A percentile compares a stretch with the other conserved stretches of the same genome.
These are phyloP conservation scores for Drosophila mayaguana DNA, from an alignment of 2,888 invertebrate species.

Conservation along the genomic window DNA sequence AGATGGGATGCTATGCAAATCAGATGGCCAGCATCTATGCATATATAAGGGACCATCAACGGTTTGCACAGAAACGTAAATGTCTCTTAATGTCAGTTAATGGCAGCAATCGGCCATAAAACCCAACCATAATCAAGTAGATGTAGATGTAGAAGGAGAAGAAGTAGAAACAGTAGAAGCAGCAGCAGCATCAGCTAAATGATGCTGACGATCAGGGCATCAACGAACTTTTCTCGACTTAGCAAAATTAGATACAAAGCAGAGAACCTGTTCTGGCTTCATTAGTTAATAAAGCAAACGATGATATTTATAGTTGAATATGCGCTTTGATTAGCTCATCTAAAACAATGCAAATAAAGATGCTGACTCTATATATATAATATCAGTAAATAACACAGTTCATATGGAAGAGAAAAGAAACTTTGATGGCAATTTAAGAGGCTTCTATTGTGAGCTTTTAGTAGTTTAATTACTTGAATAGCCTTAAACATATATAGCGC, in stretches of 20 bases:
- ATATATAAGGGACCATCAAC: conserved; percentile 27
- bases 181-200: neutral
- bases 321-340: conserved; percentile 33
- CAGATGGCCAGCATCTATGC: conserved; percentile 8
- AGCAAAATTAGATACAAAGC: conserved; percentile 28
- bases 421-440: neutral
- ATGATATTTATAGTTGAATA: conserved; percentile 28
- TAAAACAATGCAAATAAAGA: conserved; percentile 22
- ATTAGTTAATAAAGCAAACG: conserved; percentile 41
- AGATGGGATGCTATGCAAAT: conserved; percentile 35
- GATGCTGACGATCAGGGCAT: neutral
- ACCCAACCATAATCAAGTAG: conserved; percentile 19
- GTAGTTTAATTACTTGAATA: neutral
- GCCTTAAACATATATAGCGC: neutral
- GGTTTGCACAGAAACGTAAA: conserved; percentile 26
- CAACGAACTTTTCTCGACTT: conserved; percentile 17
- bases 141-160: neutral
- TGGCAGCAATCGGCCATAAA: conserved; percentile 29
- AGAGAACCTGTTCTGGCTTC: conserved; percentile 48
- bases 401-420: neutral
- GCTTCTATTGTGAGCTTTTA: neutral
- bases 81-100: conserved; percentile 42
- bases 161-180: neutral
- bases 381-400: conserved; percentile 2
- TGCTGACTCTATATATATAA: neutral